Evolutionary conservation across 2,113 vertebrate genomes (phyloP), one percentile per base, ranked within the genome.

Genomic region (Anser cygnoides): DNA sequence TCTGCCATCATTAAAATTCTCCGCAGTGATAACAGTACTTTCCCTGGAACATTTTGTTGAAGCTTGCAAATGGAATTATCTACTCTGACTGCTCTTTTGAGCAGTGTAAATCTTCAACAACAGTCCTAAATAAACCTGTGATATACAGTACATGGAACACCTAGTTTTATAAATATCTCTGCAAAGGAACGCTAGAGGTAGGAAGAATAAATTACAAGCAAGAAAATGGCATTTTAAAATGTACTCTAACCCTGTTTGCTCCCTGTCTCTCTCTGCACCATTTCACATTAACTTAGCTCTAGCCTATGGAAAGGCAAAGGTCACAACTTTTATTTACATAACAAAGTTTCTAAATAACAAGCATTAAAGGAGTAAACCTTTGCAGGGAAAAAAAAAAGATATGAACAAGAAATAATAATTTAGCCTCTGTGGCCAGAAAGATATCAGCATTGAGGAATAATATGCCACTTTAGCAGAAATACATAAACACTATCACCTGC

Each of bases 21-120:
- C 85, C 76, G 79, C 6, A 2, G 88, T 70, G 90, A 41, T 77
- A 91, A 71, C 58, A 89, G 65, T 49, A 52, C 90, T 77, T 91
- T 82, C 52, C 62, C 62, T 49, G 82, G 84, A 95, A 92, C 87
- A 87, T 72, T 94, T 33, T 83, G 81, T 75, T 71, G 82, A 82
- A 87, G 87, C 80, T 92, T 95, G 95, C 90, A 96, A 97, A 97
- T 93, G 75, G 87, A 95, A 92, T 94, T 92, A 93, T 79, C 89
- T 49, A 43, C 79, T 89, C n/a, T 79, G 93, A 93, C 92, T 95
- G 93, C 89, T 96, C 95, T 94, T 96, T 95, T 86, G 87, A 95
- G 93, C 78, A 66, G 91, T 67, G 94, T 92, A 96, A 95, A 92
- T 96, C 94, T 94, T 96, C 91, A 87, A 76, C 79, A 90, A 78